A percentile compares a stretch with the other conserved stretches of the same genome.
phyloP scores from a whole-genome alignment of 1,140 invertebrate genomes.

The Leptopilina clavipes region DNA sequence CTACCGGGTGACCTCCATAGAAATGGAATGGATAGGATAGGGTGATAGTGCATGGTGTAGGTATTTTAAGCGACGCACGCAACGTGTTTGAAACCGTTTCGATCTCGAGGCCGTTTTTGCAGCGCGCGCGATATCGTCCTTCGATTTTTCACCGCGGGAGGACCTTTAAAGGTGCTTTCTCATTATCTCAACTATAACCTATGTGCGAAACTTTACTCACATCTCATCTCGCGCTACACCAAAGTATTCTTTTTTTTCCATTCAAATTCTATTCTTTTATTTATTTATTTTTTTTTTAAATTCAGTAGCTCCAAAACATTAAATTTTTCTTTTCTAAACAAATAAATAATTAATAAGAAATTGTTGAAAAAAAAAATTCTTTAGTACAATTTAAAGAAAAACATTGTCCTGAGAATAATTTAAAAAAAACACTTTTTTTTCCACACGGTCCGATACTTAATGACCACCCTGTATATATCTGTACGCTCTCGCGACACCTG shows the following conservation, averaged over 20 bases:
- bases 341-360: too few relatives aligned
- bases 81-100: slow-evolving; percentile 47
- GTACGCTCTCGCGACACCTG: background rate
- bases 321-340: too few relatives aligned
- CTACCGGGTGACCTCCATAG: slow-evolving; percentile 72
- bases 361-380: too few relatives aligned
- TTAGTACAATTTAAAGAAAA: too few relatives aligned
- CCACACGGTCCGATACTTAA: too few relatives aligned
- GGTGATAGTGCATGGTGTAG: slow-evolving; percentile 65
- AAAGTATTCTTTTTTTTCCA: too few relatives aligned
- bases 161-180: slow-evolving; percentile 48
- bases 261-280: too few relatives aligned
- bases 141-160: slow-evolving; percentile 59
- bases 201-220: slow-evolving; percentile 9
- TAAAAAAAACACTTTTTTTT: too few relatives aligned
- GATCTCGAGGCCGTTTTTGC: slow-evolving; percentile 45
- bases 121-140: slow-evolving; percentile 47
- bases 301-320: too few relatives aligned
- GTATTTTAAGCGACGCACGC: slow-evolving; percentile 58
- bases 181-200: slow-evolving; percentile 29
- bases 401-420: too few relatives aligned
- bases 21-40: slow-evolving; percentile 67
- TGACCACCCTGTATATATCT: background rate
- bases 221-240: background rate
- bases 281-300: too few relatives aligned